Base-by-base conservation (phyloP, 2,888 invertebrate genomes). In the Lasioglossum leucozonium region DNA sequence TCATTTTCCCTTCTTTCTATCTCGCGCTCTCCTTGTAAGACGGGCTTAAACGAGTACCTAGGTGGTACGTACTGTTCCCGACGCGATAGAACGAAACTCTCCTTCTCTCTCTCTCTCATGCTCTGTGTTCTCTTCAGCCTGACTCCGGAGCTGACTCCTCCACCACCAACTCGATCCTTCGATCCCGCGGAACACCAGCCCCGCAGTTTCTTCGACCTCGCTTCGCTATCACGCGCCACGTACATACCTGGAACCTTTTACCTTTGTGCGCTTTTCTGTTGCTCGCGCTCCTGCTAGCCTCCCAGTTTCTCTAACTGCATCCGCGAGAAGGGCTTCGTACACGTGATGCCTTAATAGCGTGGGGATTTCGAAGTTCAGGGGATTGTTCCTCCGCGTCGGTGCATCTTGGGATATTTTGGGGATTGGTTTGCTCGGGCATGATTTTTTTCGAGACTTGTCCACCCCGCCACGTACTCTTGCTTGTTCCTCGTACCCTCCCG, bases 111-210 rank as follows among this genome's bases (percentile, higher is more conserved):
- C 62, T 16, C 6, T 30, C 26, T n/a, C n/a, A 3, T 22, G n/a
- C 10, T 55, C 55, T n/a, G 22, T 55, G 11, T 11, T 55, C 55
- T 26, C 72, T 51, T 67, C 44, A 78, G 90, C 89, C 93, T 90
- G 92, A 93, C 91, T 88, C 86, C 89, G 89, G 88, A 90, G 87
- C 91, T 91, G 91, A 89, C 90, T 94, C 92, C 90, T 94, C 92
- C 92, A 93, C 92, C 90, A 91, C 92, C 92, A 88, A 84, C 84
- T 85, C 83, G 82, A 77, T 58, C 62, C 30, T 78, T 79, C 76
- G 72, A 78, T 82, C 72, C 51, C 51, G 26, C 34, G 26, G 26
- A 72, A 62, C 30, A 34, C 22, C 34, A 22, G 1, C 55, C 6
- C 62, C 26, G 11, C 37, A 8, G 47, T 55, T 65, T 34, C 75